Evolutionary conservation across 30 jellyfish, hydroid and myxozoan species (phyloP).

Genomic region (Euphysa ruthae): DNA sequence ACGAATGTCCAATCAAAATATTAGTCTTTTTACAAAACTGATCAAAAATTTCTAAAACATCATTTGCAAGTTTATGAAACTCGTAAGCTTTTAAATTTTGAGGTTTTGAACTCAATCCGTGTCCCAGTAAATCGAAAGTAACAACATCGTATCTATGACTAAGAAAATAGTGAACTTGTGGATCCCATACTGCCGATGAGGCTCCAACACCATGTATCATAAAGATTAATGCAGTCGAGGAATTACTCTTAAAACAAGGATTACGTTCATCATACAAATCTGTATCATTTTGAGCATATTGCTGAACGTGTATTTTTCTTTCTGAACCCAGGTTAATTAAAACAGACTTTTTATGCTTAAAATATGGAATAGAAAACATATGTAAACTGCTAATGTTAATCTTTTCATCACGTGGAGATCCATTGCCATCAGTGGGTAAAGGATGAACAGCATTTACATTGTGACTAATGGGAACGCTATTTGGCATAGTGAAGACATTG

Average conservation of each 20-base stretch:
- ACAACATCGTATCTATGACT: conserved; percentile 62
- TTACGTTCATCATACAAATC: conserved; percentile 2
- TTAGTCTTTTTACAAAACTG: conserved; percentile 37
- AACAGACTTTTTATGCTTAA: conserved; percentile 16
- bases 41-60: conserved; percentile 68
- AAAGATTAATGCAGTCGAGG: conserved; percentile 20
- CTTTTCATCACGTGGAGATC: not conserved
- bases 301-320: conserved; percentile 48
- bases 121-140: conserved; percentile 90
- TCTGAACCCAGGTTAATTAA: conserved; percentile 26
- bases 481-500: not conserved
- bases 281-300: conserved; percentile 18
- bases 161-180: conserved; percentile 46
- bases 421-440: too few species aligned
- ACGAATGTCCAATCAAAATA: conserved; percentile 83
- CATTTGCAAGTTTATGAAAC: conserved; percentile 61
- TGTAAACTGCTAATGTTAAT: not conserved
- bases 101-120: conserved; percentile 91
- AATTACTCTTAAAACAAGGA: not conserved
- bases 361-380: not conserved
- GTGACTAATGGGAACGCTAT: not conserved
- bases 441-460: conserved; percentile 8
- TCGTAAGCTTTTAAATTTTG: conserved; percentile 21
- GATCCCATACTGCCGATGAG: conserved; percentile 70
- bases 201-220: conserved; percentile 98